A percentile compares a stretch with the other conserved stretches of the same genome.
These are phyloP conservation scores for Esox masquinongy DNA, from an alignment of 2,797 vertebrate species.

Conservation along the genomic window DNA sequence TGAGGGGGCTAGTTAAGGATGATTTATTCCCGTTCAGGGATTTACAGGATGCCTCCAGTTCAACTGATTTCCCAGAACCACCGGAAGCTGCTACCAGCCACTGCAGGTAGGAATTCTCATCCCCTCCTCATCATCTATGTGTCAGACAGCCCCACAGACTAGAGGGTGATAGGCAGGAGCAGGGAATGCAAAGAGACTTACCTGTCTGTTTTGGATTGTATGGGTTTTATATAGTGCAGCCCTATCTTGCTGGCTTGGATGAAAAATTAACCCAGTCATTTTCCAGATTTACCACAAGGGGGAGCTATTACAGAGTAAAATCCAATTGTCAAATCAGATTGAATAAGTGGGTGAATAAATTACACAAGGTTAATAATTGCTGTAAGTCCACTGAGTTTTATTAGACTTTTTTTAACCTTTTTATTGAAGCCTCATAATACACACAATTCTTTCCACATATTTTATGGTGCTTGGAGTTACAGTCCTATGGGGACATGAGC, in stretches of 20 bases:
- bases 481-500: conserved; percentile 57
- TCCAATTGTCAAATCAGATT: conserved; percentile 10
- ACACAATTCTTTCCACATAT: conserved; percentile 68
- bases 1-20: conserved; percentile 63
- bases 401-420: conserved; percentile 32
- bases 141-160: not conserved
- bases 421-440: conserved; percentile 63
- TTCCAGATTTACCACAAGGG: conserved; percentile 33
- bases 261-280: conserved; percentile 1
- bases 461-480: conserved; percentile 63
- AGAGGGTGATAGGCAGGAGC: not conserved
- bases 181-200: not conserved
- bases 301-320: conserved; percentile 32
- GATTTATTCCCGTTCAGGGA: conserved; percentile 58
- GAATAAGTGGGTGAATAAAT: not conserved
- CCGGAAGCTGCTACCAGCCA: conserved; percentile 59
- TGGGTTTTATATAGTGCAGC: not conserved
- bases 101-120: conserved; percentile 57
- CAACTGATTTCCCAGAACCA: conserved; percentile 63
- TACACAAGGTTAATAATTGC: not conserved
- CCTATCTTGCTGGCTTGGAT: conserved; percentile 8
- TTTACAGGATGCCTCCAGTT: conserved; percentile 58
- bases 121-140: conserved; percentile 20
- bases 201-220: not conserved
- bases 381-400: not conserved